Evolutionary conservation across 2,797 vertebrate species (phyloP).

Genomic region (Sardinella longiceps): DNA sequence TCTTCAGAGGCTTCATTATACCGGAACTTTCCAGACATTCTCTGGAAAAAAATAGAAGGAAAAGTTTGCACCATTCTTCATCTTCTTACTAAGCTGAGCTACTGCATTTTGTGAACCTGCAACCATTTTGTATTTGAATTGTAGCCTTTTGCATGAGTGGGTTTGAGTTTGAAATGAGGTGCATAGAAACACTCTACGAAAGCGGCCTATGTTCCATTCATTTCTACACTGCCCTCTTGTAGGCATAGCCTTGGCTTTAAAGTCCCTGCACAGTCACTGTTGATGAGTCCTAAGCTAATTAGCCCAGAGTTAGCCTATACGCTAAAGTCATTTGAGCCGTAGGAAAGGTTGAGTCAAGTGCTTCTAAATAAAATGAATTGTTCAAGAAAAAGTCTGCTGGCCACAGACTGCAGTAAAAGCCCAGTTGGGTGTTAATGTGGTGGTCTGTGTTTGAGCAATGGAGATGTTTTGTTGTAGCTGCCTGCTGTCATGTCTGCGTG

Average conservation of each 20-base stretch:
- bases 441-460: background rate
- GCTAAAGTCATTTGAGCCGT: too few species aligned
- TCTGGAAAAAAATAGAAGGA: background rate
- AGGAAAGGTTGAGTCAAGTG: background rate
- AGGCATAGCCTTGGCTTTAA: too few species aligned
- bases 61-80: background rate
- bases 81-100: too few species aligned
- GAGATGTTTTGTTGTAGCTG: background rate
- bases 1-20: background rate
- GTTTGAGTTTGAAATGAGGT: background rate
- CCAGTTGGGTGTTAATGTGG: background rate
- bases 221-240: background rate
- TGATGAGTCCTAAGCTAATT: too few species aligned
- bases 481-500: background rate
- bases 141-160: too few species aligned
- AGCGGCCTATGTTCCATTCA: too few species aligned
- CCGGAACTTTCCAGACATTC: background rate
- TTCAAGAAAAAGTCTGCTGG: background rate
- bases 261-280: too few species aligned
- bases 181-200: background rate
- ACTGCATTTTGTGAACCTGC: background rate
- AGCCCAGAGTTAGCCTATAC: too few species aligned
- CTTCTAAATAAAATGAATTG: background rate
- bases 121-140: background rate
- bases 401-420: background rate